Evolutionary conservation across 2,888 invertebrate species (phyloP).

Genomic region (Cetonia aurata): DNA sequence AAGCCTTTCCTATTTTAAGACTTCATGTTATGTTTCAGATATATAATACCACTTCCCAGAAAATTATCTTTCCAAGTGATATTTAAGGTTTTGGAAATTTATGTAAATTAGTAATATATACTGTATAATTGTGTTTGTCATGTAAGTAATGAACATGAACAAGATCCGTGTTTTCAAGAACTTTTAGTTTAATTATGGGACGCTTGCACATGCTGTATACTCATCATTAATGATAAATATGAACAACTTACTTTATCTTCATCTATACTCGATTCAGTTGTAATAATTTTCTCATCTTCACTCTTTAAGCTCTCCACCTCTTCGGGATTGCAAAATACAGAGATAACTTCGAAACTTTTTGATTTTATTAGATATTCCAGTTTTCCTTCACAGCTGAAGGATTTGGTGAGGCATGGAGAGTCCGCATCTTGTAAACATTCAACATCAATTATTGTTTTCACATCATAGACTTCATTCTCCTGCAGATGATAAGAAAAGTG

Average conservation of each 20-base stretch:
- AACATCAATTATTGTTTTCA: conserved; percentile 56
- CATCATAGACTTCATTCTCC: conserved; percentile 54
- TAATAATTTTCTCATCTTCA: conserved; percentile 30
- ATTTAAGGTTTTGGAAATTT: too few species aligned
- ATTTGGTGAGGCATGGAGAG: conserved; percentile 54
- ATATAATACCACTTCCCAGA: too few species aligned
- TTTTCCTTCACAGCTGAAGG: conserved; percentile 57
- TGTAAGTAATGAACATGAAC: not conserved
- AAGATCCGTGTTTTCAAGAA: too few species aligned
- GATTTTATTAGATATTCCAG: conserved; percentile 51
- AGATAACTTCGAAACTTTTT: conserved; percentile 53
- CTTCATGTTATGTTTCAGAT: too few species aligned
- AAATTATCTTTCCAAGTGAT: too few species aligned
- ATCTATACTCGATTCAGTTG: conserved; percentile 1
- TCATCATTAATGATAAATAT: not conserved
- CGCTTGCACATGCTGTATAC: not conserved
- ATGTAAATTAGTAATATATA: not conserved
- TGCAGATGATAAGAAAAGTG: conserved; percentile 31
- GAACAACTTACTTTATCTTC: not conserved
- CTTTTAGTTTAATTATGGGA: not conserved
- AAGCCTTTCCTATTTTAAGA: too few species aligned
- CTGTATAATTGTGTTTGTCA: not conserved
- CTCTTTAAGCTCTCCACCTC: conserved; percentile 38
- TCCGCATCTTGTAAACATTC: conserved; percentile 55
- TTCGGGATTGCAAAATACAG: conserved; percentile 57